These are phyloP conservation scores for Idaea dimidiata DNA, from an alignment of 2,888 invertebrate species.

Conservation along the genomic window DNA sequence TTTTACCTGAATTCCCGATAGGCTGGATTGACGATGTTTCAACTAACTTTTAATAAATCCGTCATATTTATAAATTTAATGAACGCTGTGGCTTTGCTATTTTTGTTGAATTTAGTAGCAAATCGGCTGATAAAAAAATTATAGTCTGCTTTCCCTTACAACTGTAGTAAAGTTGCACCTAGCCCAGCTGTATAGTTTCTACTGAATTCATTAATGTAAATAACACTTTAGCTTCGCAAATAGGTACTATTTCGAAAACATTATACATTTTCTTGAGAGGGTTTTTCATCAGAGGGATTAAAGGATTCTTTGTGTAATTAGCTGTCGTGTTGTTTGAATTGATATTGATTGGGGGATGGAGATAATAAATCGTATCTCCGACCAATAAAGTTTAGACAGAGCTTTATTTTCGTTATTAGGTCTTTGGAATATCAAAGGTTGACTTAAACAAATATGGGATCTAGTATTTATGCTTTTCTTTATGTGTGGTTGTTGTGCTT, in stretches of 20 bases:
- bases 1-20: too few relatives aligned
- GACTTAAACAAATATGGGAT: too few relatives aligned
- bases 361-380: neutral
- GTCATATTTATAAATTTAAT: too few relatives aligned
- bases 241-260: neutral
- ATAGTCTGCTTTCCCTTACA: neutral
- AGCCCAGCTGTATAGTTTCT: neutral
- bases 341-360: neutral
- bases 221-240: neutral
- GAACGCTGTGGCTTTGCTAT: too few relatives aligned
- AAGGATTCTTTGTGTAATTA: neutral
- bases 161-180: neutral
- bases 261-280: neutral
- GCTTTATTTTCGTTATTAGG: too few relatives aligned
- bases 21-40: too few relatives aligned
- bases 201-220: neutral
- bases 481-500: too few relatives aligned
- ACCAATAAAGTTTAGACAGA: neutral
- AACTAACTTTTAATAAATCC: too few relatives aligned
- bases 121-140: neutral
- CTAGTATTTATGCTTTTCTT: too few relatives aligned
- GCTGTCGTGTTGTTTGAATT: neutral
- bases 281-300: neutral
- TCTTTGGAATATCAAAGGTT: too few relatives aligned
- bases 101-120: neutral